Conservation (phyloP, 2,797 vertebrate genomes). For the Australoheros facetus region DNA sequence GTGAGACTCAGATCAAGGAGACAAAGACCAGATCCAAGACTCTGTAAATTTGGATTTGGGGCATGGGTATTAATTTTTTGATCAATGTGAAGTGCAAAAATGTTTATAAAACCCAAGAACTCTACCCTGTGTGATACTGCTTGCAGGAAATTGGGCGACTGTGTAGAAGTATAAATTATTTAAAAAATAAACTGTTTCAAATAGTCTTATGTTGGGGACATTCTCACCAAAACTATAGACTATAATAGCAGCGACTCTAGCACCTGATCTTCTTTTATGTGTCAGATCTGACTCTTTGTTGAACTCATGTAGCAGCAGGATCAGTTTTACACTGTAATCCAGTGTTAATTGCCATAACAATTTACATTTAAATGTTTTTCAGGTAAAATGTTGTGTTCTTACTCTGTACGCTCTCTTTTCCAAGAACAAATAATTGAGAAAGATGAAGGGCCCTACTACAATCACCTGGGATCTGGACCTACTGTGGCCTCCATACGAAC, state of each 20-base stretch:
- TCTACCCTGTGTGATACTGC: neutral
- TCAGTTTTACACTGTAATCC: neutral
- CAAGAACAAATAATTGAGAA: slow-evolving; percentile 95
- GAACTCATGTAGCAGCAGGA: neutral
- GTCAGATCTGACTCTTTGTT: neutral
- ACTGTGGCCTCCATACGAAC: slow-evolving; percentile 91
- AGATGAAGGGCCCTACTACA: slow-evolving; percentile 98
- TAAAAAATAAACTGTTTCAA: neutral
- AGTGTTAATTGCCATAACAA: neutral
- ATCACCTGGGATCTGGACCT: slow-evolving; percentile 95
- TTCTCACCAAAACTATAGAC: neutral
- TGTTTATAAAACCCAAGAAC: neutral
- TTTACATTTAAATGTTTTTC: neutral
- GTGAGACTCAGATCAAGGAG: neutral
- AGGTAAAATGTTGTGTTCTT: neutral
- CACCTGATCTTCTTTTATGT: neutral
- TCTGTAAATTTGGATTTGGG: neutral
- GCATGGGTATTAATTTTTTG: neutral
- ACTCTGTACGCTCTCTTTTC: slow-evolving; percentile 29
- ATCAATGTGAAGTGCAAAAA: neutral
- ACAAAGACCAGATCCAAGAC: neutral
- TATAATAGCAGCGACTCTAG: neutral
- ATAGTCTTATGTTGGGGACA: neutral
- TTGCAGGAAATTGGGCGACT: neutral
- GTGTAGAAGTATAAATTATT: neutral